Evolutionary conservation across 1,140 invertebrate species (phyloP).

Genomic region (Andrena cerasifolii): DNA sequence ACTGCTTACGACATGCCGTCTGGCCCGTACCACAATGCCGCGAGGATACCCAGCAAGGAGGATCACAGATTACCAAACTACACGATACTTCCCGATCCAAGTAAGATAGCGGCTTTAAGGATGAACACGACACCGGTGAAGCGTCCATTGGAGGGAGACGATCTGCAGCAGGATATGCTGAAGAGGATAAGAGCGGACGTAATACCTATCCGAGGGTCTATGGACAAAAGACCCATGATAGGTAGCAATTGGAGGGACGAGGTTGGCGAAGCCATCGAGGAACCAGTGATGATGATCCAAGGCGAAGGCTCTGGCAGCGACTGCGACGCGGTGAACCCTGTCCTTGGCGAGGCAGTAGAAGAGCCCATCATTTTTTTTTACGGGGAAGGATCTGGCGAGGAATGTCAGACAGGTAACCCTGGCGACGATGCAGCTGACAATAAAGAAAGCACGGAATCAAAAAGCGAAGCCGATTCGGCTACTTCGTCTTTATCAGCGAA

Average conservation of each 20-base stretch:
- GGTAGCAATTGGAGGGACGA: constrained; percentile 77
- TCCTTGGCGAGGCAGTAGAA: constrained; percentile 86
- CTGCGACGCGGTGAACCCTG: constrained; percentile 84
- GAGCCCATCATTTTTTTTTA: constrained; percentile 88
- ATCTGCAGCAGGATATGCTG: constrained; percentile 65
- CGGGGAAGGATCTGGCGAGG: constrained; percentile 88
- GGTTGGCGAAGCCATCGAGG: constrained; percentile 87
- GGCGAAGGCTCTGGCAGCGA: constrained; percentile 89
- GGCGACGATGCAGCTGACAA: constrained; percentile 74
- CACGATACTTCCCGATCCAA: constrained; percentile 78
- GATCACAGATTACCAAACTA: constrained; percentile 79
- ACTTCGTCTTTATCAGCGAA: constrained; percentile 60
- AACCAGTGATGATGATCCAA: constrained; percentile 88
- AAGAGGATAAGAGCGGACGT: constrained; percentile 77
- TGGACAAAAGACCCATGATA: constrained; percentile 72
- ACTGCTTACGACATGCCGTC: constrained; percentile 72
- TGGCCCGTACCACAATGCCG: constrained; percentile 67
- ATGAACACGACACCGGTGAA: constrained; percentile 73
- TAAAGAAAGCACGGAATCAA: constrained; percentile 73
- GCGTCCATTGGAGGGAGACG: constrained; percentile 74
- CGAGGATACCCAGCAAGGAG: constrained; percentile 69
- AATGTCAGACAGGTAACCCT: constrained; percentile 88
- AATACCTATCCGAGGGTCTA: constrained; percentile 69
- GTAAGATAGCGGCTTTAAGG: constrained; percentile 75
- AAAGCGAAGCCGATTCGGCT: constrained; percentile 68